Base-by-base conservation (phyloP, 1,140 invertebrate genomes). In the Tribolium castaneum region DNA sequence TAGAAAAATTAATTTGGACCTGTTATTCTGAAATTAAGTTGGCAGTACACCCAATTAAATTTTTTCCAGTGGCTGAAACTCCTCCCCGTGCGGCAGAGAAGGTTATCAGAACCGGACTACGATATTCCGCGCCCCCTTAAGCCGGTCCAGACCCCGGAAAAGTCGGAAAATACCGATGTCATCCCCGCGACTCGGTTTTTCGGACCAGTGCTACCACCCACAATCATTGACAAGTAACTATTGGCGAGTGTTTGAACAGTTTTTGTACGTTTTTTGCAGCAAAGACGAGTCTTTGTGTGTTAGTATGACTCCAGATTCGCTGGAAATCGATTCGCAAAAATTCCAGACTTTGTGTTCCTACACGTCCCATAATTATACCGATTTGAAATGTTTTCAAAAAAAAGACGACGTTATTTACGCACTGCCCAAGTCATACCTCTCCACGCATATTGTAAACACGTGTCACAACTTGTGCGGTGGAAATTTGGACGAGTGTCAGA, bases 81-180 rank as follows among this genome's bases (percentile, higher is more conserved):
- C 39, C 54, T 83, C 14, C 84, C 82, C 19, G 81, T 81, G 12
- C 51, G 83, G 51, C 73, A 81, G 74, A 80, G 86, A 16, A 76
- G 86, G 6, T 56, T 80, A 19, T 87, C 86, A 34, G 87, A 88
- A 51, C 86, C 87, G 7, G 87, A 88, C 54, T 88, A 88, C 78
- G 87, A 88, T 75, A 80, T 88, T 54, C 87, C 87, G 5, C 81
- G 87, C 39, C 85, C 87, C 2, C 87, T 87, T 66, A 78, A 78
- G 14, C 85, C 85, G 10, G 77, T 87, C 14, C 74, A 80, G 30
- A 78, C 82, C 6, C 13, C 80, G 12, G 80, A 77, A 30, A 80
- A 78, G 75, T 75, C 59, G 14, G 78, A 84, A 39, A 56, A 74
- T 16, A 22, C 70, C 10, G 35, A 82, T 45, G 77, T 74, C 39